Percentiles rank a stretch among this genome's conserved stretches.
These are phyloP conservation scores for Leucophora obtusa DNA, from an alignment of 2,888 invertebrate genomes.

Conservation along the genomic window DNA sequence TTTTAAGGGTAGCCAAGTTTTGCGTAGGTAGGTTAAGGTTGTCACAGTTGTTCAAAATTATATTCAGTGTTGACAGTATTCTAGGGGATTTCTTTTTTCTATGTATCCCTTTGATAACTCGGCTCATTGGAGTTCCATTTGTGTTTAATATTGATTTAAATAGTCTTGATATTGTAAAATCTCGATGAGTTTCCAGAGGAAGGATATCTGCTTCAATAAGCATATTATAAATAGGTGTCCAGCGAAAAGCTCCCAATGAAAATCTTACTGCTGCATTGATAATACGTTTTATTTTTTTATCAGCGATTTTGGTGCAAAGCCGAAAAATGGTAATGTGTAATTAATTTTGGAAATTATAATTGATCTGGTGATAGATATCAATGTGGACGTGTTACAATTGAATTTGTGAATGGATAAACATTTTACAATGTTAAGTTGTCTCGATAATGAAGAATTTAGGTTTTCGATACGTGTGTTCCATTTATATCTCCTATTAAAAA, in stretches of 20 bases:
- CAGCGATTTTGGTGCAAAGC: too few species aligned
- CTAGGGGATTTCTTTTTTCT: neutral
- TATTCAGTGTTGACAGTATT: neutral
- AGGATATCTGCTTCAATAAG: conserved; percentile 33
- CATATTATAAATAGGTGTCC: conserved; percentile 52
- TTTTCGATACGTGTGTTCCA: conserved; percentile 1
- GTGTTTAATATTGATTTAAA: neutral
- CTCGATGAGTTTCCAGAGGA: conserved; percentile 1
- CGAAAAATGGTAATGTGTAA: conserved; percentile 7
- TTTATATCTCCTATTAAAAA: neutral
- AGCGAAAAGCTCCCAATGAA: conserved; percentile 31
- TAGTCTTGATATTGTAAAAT: neutral
- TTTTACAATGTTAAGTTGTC: conserved; percentile 13
- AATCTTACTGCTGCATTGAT: conserved; percentile 31
- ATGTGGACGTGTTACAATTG: conserved; percentile 17
- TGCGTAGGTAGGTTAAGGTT: too few species aligned
- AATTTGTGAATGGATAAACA: conserved; percentile 9
- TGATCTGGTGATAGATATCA: conserved; percentile 34
- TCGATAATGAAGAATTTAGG: neutral
- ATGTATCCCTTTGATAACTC: neutral
- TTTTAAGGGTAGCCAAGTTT: too few species aligned
- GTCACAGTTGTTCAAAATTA: too few species aligned
- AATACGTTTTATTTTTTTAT: conserved; percentile 30
- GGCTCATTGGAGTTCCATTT: neutral
- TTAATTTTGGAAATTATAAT: conserved; percentile 46